Conservation (phyloP, 1,140 invertebrate species). For the Zaprionus vittiger region DNA sequence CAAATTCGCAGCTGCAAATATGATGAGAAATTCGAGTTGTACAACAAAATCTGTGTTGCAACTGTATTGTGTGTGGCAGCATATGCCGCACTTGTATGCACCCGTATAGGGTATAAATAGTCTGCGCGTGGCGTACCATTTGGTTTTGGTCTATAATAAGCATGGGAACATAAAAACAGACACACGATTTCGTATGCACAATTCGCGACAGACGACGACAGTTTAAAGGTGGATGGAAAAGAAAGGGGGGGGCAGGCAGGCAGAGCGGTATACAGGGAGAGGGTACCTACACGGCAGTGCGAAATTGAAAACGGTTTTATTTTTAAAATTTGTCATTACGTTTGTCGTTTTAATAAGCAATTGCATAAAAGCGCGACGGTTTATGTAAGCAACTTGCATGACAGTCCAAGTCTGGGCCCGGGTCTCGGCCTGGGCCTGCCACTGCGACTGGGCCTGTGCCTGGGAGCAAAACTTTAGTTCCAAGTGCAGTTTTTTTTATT, state of each 20-base stretch:
- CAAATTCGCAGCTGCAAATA: neutral
- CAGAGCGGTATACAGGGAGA: neutral
- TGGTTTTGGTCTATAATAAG: slow-evolving; percentile 64
- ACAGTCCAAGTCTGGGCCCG: slow-evolving; percentile 19
- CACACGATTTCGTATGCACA: slow-evolving; percentile 40
- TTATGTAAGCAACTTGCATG: slow-evolving; percentile 73
- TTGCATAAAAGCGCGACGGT: slow-evolving; percentile 63
- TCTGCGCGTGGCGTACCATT: slow-evolving; percentile 68
- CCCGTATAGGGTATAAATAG: slow-evolving; percentile 37
- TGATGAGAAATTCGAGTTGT: neutral
- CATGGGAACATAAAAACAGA: slow-evolving; percentile 67
- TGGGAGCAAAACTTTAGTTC: slow-evolving; percentile 45
- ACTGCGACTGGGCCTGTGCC: neutral
- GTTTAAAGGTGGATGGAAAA: slow-evolving; percentile 27
- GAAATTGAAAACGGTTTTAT: slow-evolving; percentile 74
- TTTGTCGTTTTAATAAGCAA: slow-evolving; percentile 75
- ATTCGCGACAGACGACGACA: slow-evolving; percentile 21
- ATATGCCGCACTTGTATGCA: slow-evolving; percentile 1
- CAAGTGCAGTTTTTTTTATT: slow-evolving; percentile 34
- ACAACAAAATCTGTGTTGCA: neutral
- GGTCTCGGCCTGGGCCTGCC: neutral
- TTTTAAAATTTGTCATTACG: slow-evolving; percentile 72
- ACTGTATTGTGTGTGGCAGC: neutral
- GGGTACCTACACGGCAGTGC: slow-evolving; percentile 39
- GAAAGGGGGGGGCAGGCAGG: neutral